phyloP scores from a whole-genome alignment of 2,888 invertebrate species.

The Lasioglossum pauxillum region DNA sequence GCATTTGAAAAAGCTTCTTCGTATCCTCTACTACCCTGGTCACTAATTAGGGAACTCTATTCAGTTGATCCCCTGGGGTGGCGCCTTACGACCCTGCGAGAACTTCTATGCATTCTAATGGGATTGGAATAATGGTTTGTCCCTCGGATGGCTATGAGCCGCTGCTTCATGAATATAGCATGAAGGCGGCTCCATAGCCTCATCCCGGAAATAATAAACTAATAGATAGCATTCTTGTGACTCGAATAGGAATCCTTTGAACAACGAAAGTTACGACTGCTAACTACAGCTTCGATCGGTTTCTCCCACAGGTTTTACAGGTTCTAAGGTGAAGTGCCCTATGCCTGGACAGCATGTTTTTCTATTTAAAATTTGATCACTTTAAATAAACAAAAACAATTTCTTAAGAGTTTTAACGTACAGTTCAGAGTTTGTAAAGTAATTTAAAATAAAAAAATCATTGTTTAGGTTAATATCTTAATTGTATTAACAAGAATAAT shows the following conservation, averaged over 20 bases:
- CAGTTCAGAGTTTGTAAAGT: too few relatives aligned
- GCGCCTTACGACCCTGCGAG: constrained; percentile 47
- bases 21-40: constrained; percentile 74
- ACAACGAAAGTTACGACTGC: background rate
- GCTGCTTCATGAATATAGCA: constrained; percentile 53
- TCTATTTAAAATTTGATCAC: too few relatives aligned
- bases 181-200: background rate
- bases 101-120: constrained; percentile 67
- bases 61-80: constrained; percentile 64
- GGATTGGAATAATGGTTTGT: constrained; percentile 55
- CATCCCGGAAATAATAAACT: background rate
- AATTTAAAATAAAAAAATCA: too few relatives aligned
- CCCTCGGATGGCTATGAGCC: constrained; percentile 37
- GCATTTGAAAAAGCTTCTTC: constrained; percentile 67
- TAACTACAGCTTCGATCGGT: too few relatives aligned
- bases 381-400: too few relatives aligned
- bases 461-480: too few relatives aligned
- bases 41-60: constrained; percentile 79
- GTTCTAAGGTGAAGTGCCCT: too few relatives aligned
- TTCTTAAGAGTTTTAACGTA: too few relatives aligned
- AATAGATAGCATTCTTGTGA: background rate
- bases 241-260: background rate
- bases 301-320: too few relatives aligned
- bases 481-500: too few relatives aligned
- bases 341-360: too few relatives aligned